These are phyloP conservation scores for Pimephales promelas DNA, from an alignment of 2,113 vertebrate genomes.

Conservation along the genomic window DNA sequence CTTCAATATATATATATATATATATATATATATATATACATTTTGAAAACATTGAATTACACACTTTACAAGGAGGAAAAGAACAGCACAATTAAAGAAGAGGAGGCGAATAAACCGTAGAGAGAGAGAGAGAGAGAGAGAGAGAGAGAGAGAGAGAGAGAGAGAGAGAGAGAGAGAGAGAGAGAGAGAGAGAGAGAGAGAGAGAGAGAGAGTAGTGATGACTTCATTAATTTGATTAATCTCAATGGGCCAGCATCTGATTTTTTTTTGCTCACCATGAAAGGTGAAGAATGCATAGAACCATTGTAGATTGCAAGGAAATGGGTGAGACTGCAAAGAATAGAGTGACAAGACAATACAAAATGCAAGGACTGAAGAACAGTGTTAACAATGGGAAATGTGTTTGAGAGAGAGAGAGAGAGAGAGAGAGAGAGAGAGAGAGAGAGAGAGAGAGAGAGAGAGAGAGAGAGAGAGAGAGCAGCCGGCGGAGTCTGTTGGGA, in stretches of 20 bases:
- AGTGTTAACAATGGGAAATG: conserved; percentile 43
- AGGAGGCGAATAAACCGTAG: background rate
- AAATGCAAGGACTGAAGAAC: conserved; percentile 43
- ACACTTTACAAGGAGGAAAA: background rate
- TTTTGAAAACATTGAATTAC: background rate
- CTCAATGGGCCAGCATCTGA: conserved; percentile 1
- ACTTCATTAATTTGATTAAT: conserved; percentile 35
- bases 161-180: background rate
- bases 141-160: background rate
- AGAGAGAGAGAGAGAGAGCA: conserved; percentile 57
- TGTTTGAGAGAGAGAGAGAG: too few species aligned
- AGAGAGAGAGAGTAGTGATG: conserved; percentile 38
- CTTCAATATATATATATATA: background rate
- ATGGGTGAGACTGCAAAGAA: conserved; percentile 27
- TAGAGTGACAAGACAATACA: conserved; percentile 44
- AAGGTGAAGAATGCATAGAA: conserved; percentile 11
- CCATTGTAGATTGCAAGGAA: conserved; percentile 18
- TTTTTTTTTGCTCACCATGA: conserved; percentile 28
- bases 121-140: too few species aligned
- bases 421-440: too few species aligned
- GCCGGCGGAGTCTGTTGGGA: conserved; percentile 80
- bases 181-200: conserved; percentile 8
- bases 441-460: background rate
- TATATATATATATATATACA: too few species aligned
- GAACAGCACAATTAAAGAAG: background rate